Evolutionary conservation across 2,888 invertebrate species (phyloP), one percentile per base, ranked within the genome.

Genomic region (Mylabris sibirica): DNA sequence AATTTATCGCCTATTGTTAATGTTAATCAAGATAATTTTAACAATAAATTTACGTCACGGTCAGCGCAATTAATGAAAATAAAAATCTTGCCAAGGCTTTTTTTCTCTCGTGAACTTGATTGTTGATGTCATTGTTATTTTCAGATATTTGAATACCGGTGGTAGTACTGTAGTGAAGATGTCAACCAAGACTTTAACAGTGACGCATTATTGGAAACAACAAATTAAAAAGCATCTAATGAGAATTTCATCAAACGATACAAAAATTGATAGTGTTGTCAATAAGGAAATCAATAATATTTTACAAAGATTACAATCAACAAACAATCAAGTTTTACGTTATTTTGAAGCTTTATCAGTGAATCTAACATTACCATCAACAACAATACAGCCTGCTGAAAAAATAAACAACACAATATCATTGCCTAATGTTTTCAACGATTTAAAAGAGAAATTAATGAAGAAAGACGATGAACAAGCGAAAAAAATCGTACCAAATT

Each of bases 261-360:
- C 60, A 22, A 86, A 84, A 68, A 84, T 82, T 24, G 86, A 87
- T 60, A 81, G 85, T 60, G 80, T 84, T 12, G 63, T 88, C 3
- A 87, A 84, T 73, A 88, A 86, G 74, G 87, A 89, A 72, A 87
- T 88, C 84, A 80, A 86, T 1, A 84, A 86, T 1, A 80, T 87
- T 49, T 77, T 88, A 49, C 87, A 88, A 75, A 88, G 85, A 77
- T 78, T 88, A 17, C 84, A 85, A 66, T 83, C 85, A 0, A 79
- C 82, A 60, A 77, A 83, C 4, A 82, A 71, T 38, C 77, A 80
- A 20, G 71, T 83, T 26, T 70, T 83, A 22, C 75, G 80, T 60
- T 80, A 78, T 76, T 78, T 84, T 67, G 78, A 81, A 30, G 75
- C 81, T 3, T 53, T 53, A 53, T 24, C 53, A 11, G 20, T 11